These are phyloP conservation scores for Siniperca undulata DNA, from an alignment of 2,797 vertebrate genomes.

Conservation along the genomic window DNA sequence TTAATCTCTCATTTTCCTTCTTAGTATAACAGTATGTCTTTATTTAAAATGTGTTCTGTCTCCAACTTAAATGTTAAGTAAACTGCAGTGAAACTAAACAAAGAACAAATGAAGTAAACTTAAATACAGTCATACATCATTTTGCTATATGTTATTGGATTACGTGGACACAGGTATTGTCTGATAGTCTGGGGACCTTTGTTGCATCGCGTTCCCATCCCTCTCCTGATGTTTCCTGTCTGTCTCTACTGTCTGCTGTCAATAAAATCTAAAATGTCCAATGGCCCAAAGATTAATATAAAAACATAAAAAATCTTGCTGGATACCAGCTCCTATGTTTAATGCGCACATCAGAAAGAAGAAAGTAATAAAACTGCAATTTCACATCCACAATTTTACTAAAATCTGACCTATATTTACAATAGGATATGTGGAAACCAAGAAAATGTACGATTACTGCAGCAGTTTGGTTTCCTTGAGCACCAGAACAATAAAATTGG, in stretches of 20 bases:
- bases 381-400: neutral
- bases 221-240: neutral
- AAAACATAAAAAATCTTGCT: neutral
- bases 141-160: slow-evolving; percentile 1
- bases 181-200: neutral
- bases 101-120: slow-evolving; percentile 3
- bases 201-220: too few relatives aligned
- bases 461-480: neutral
- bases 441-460: neutral
- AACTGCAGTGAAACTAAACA: slow-evolving; percentile 8
- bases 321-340: neutral
- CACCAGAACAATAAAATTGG: slow-evolving; percentile 8
- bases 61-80: neutral
- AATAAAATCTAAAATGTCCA: slow-evolving; percentile 2
- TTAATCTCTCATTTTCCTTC: slow-evolving; percentile 18
- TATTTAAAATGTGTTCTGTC: slow-evolving; percentile 7
- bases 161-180: slow-evolving; percentile 1
- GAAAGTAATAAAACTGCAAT: neutral
- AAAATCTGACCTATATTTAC: neutral
- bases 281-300: neutral
- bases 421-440: slow-evolving; percentile 13
- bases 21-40: neutral
- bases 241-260: neutral
- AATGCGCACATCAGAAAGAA: neutral
- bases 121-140: neutral